phyloP scores from a whole-genome alignment of 35 echinoderm and acorn worm genomes.

The Stichopus chloronotus region DNA sequence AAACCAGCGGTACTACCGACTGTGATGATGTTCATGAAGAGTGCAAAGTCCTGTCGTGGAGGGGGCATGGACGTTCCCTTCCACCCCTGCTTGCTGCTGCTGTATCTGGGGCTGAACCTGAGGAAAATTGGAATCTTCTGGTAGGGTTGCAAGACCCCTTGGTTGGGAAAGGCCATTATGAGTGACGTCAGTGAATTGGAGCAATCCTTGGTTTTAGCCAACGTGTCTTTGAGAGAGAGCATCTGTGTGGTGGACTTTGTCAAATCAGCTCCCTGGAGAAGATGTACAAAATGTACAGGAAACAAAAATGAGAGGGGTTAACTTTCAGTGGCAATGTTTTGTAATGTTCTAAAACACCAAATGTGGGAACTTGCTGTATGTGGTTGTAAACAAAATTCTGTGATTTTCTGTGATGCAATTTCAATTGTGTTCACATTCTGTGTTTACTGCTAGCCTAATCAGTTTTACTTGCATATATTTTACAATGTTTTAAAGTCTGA shows the following conservation, averaged over 20 bases:
- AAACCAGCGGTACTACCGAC: constrained; percentile 74
- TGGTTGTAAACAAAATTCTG: too few relatives aligned
- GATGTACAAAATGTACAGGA: too few relatives aligned
- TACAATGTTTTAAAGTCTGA: too few relatives aligned
- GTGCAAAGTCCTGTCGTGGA: constrained; percentile 92
- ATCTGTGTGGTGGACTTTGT: constrained; percentile 89
- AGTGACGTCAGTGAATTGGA: constrained; percentile 82
- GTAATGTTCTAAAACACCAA: too few relatives aligned
- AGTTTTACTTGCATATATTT: too few relatives aligned
- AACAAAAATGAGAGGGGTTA: too few relatives aligned
- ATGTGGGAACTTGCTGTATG: too few relatives aligned
- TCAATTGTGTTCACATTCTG: too few relatives aligned
- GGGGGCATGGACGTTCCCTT: constrained; percentile 83
- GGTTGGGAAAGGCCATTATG: constrained; percentile 82
- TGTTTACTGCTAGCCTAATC: too few relatives aligned
- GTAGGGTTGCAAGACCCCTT: constrained; percentile 79
- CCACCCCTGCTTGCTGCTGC: constrained; percentile 80
- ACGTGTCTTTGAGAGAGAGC: constrained; percentile 63
- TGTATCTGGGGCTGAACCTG: constrained; percentile 87
- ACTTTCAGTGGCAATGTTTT: too few relatives aligned
- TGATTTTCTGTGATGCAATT: too few relatives aligned
- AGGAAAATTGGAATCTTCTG: constrained; percentile 84
- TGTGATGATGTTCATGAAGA: constrained; percentile 89
- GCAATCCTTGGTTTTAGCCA: constrained; percentile 66
- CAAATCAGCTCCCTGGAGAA: constrained; percentile 76